Evolutionary conservation across 2,797 vertebrate species (phyloP), one percentile per base, ranked within the genome.

Genomic region (Mastacembelus armatus): DNA sequence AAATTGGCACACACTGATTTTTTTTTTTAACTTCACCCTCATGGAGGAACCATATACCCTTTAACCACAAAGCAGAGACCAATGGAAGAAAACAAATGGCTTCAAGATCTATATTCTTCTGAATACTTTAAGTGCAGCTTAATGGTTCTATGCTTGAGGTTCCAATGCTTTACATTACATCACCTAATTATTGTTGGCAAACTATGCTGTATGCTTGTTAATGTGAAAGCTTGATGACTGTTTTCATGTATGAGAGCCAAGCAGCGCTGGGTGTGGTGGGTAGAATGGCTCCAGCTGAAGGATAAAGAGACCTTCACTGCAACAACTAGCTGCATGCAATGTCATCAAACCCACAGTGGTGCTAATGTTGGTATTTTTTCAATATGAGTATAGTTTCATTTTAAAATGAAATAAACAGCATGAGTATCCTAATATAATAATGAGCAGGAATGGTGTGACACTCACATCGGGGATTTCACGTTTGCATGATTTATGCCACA

Each of bases 101-200:
- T 42, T 78, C 59, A 73, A 56, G 61, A 77, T 38, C 77, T 75
- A 77, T 51, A 52, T 57, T 71, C 57, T 57, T 71, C 57, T 66
- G 60, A 76, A 78, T 49, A 33, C 66, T 81, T 74, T 75, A 72
- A 85, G 71, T 81, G 77, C 18, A 43, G 51, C 50, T 66, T 76
- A 81, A 85, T 80, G 82, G 61, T 14, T 60, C 26, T 54, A 35
- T 62, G 70, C 67, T 54, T 47, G 61, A 81, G 65, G 72, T 54
- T 64, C 72, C 45, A 57, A 40, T 63, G 65, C 24, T 58, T 62
- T 42, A 66, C 74, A 90, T 90, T 85, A 90, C 83, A 69, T 92
- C 89, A 92, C 43, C 84, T 79, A 80, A 78, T 90, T 70, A 88
- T 79, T 73, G 64, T 52, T 50, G 70, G 62, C 64, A 71, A 85